Conservation (phyloP, 2,113 vertebrate species). For the Petaurus breviceps region DNA sequence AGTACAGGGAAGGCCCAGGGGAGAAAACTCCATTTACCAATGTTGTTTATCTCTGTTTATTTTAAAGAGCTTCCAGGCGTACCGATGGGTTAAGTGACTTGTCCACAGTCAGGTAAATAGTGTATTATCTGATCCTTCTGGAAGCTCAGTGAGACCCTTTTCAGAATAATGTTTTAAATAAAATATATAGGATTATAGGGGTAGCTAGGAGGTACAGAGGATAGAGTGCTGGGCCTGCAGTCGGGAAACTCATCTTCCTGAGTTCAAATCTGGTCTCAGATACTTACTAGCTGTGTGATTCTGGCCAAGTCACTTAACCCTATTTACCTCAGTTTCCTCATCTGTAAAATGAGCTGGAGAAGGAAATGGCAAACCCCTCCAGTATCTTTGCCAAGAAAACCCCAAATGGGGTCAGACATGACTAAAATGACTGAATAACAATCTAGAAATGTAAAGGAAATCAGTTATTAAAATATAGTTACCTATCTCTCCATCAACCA, state of each 20-base stretch:
- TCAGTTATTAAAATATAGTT: neutral
- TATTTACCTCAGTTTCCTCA: too few relatives aligned
- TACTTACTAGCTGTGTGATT: too few relatives aligned
- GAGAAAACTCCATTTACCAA: neutral
- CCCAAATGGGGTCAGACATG: too few relatives aligned
- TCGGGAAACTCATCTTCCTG: neutral
- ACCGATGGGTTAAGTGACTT: neutral
- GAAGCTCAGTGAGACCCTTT: neutral
- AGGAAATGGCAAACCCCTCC: too few relatives aligned
- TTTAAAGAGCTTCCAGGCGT: neutral
- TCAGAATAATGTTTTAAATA: neutral
- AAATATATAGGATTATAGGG: neutral
- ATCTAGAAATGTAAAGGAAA: neutral
- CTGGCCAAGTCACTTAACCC: too few relatives aligned
- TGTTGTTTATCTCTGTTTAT: neutral
- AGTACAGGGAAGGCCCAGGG: neutral
- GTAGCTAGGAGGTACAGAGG: too few relatives aligned
- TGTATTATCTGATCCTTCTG: neutral
- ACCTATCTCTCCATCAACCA: neutral
- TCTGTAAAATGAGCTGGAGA: too few relatives aligned
- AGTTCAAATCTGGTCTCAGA: too few relatives aligned
- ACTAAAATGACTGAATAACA: neutral
- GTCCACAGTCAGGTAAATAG: neutral
- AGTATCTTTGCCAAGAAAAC: too few relatives aligned
- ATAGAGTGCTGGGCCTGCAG: neutral